Evolutionary conservation across 2,888 invertebrate genomes (phyloP), one percentile per base, ranked within the genome.

Genomic region (Conomelus anceps): DNA sequence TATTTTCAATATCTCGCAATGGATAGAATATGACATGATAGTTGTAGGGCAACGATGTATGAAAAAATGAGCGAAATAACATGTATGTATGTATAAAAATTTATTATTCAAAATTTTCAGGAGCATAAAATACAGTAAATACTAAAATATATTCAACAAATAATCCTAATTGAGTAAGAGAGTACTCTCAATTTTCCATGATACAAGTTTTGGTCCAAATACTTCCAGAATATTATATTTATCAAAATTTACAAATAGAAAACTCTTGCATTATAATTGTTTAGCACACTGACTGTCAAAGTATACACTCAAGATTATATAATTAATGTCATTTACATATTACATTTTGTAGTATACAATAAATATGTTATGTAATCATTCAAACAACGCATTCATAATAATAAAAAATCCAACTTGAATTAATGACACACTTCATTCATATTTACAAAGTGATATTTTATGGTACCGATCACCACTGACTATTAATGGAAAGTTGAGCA

Each of bases 401-500:
- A 85, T n/a, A 22, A 23, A 85, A 13, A 85, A 23, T 85, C 23
- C 85, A 23, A 85, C 24, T 85, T 17, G 22, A 85, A 22, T 24
- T 22, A 85, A 85, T 85, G 85, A 85, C 85, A 85, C 85, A 86
- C 24, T 26, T 86, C 22, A 26, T 86, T 24, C 23, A 86, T 23
- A 86, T 24, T 86, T 86, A 86, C 24, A 24, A 24, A 24, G 22
- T 26, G 22, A 86, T 24, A 86, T 86, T n/a, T 26, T 23, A 86
- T 86, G 86, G 86, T 86, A 86, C 86, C 86, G 29, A 86, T 86
- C 86, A 86, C 86, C 86, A 86, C 24, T 86, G 86, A 86, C 86
- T 86, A 86, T 23, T 23, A 86, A 24, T 86, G 26, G 24, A n/a
- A 22, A 86, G 86, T 86, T 86, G 86, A 86, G 86, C 86, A 86